These are phyloP conservation scores for Laothoe populi DNA, from an alignment of 2,888 invertebrate species.

Conservation along the genomic window DNA sequence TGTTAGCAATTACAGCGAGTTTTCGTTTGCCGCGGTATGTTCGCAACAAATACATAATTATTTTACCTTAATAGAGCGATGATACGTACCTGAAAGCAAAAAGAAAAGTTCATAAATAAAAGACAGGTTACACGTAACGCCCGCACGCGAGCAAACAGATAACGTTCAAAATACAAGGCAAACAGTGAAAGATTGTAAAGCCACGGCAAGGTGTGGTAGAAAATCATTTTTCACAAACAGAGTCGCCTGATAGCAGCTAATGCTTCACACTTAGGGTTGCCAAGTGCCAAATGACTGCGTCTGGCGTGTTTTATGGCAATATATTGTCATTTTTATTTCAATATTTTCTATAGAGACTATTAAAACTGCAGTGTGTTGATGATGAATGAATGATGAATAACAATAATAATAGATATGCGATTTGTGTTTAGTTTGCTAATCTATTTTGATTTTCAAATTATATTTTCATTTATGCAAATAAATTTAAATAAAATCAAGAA, in stretches of 20 bases:
- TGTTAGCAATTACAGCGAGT: background rate
- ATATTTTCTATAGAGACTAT: slow-evolving; percentile 8
- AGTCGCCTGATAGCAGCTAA: slow-evolving; percentile 78
- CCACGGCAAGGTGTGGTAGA: slow-evolving; percentile 76
- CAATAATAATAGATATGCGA: too few relatives aligned
- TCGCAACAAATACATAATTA: background rate
- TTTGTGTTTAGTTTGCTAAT: too few relatives aligned
- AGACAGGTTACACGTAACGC: slow-evolving; percentile 58
- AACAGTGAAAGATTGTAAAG: slow-evolving; percentile 74
- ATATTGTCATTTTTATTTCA: slow-evolving; percentile 21
- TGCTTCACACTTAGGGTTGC: slow-evolving; percentile 62
- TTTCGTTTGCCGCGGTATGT: slow-evolving; percentile 2
- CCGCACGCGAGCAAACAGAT: slow-evolving; percentile 73
- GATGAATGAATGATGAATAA: too few relatives aligned
- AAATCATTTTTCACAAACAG: slow-evolving; percentile 80
- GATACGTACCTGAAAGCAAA: slow-evolving; percentile 72
- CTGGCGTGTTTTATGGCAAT: slow-evolving; percentile 15
- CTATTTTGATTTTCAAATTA: background rate
- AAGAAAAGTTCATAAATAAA: slow-evolving; percentile 64
- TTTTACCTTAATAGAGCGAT: slow-evolving; percentile 37
- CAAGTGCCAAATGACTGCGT: slow-evolving; percentile 37
- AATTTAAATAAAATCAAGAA: too few relatives aligned
- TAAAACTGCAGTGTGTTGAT: background rate
- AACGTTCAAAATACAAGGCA: slow-evolving; percentile 69
- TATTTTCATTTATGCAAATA: too few relatives aligned